phyloP scores from a whole-genome alignment of 2,113 vertebrate species.

The Oncorhynchus masou region DNA sequence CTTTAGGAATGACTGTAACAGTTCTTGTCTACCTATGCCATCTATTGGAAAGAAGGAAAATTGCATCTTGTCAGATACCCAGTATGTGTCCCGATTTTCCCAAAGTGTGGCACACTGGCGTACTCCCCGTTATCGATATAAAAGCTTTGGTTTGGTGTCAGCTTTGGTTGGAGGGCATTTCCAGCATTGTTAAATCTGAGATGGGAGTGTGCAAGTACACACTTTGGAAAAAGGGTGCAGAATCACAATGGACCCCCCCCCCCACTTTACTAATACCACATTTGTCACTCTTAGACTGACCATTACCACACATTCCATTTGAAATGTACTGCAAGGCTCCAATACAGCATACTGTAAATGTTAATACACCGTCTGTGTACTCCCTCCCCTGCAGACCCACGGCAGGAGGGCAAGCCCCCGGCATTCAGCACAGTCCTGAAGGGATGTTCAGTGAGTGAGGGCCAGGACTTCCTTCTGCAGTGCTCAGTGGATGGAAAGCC shows the following conservation, averaged over 20 bases:
- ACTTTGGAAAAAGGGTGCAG: too few species aligned
- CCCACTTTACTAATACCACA: too few species aligned
- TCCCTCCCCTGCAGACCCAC: slow-evolving; percentile 48
- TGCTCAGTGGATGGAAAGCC: slow-evolving; percentile 76
- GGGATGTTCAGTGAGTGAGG: slow-evolving; percentile 74
- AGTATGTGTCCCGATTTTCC: background rate
- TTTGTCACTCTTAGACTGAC: too few species aligned
- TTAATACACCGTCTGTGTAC: background rate
- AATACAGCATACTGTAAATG: background rate
- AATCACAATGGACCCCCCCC: too few species aligned
- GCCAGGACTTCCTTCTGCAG: slow-evolving; percentile 79
- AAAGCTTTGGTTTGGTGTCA: too few species aligned
- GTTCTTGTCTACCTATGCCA: background rate
- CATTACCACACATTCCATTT: too few species aligned
- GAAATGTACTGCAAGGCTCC: too few species aligned
- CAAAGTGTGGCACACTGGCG: too few species aligned
- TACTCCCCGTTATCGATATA: too few species aligned
- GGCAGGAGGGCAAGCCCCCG: slow-evolving; percentile 58
- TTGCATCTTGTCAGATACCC: background rate
- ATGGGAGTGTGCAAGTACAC: too few species aligned
- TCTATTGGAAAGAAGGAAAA: background rate
- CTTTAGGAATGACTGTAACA: background rate
- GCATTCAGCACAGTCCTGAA: slow-evolving; percentile 75
- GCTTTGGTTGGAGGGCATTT: too few species aligned
- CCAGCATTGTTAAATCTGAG: too few species aligned